Base-by-base conservation (phyloP, 2,888 invertebrate species). In the Andrena bucephala region DNA sequence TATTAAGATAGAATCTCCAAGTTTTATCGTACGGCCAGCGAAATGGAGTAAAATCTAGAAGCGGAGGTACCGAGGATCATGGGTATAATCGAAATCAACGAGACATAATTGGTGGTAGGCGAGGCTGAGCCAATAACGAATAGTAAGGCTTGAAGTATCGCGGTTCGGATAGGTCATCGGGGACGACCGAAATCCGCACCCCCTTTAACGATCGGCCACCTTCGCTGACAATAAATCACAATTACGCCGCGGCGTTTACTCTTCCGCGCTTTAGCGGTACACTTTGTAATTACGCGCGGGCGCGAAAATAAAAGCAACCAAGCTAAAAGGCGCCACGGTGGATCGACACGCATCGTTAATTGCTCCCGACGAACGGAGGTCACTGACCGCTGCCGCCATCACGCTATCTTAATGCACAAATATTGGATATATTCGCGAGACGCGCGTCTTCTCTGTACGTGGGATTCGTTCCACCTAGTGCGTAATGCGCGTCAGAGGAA, bases 341-440 rank as follows among this genome's bases (percentile, higher is more conserved):
- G 65, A 86, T 85, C 84, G 87, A 77, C 85, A 86, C 78, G 79
- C 70, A 75, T 87, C 78, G 78, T 86, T 86, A 87, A 86, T 87
- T 86, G 76, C 60, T 67, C 57, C 13, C 76, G 60, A 69, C 81
- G 76, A 81, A 73, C 42, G 71, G 7, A 42, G 87, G 85, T 71
- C 82, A 59, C 27, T 76, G 86, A 79, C 81, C 84, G 84, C 33
- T 65, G n/a, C 36, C 71, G 27, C 42, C 27, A 70, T 16, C 57
- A 33, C 65, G 66, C 63, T 54, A 79, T 85, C 85, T 79, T 85
- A 71, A 86, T 68, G 66, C 63, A 74, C 68, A 73, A 76, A 73
- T 62, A 74, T 74, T 48, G 65, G 59, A 59, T 63, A 31, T 71
- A 71, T 73, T 42, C 50, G 59, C 69, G 60, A 63, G 42, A 29